Evolutionary conservation across 2,113 vertebrate genomes (phyloP), one percentile per base, ranked within the genome.

Genomic region (Fulmarus glacialis): DNA sequence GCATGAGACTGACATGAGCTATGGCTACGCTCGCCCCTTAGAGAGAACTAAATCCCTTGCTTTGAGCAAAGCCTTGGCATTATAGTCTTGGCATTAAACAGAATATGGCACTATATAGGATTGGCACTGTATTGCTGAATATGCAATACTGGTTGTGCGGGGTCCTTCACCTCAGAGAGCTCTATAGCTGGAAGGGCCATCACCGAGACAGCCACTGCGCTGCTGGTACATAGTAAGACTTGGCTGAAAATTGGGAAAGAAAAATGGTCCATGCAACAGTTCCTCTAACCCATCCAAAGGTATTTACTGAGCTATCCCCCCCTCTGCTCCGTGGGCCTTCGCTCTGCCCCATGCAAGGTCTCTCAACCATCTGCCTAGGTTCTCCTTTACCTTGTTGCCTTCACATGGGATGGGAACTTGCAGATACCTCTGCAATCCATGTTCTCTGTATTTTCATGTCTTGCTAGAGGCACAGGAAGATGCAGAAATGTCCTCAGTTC

Each of bases 1-100:
- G 50, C 29, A 3, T 20, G 66, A 73, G 70, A 16, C 58, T 68
- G 82, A 60, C 48, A 20, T 6, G 60, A 85, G 30, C 73, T 63
- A 26, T 20, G 36, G 36, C 78, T 72, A 10, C 0, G 0, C 21
- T 34, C 1, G 1, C 8, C 45, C 13, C 29, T 82, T 40, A 18
- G 52, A 71, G 70, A 89, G 38, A 73, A 9, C n/a, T 15, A 32
- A 91, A 68, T 14, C 23, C 36, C 29, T 42, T 71, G 29, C 43
- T 60, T 34, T 77, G 72, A 81, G 43, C 75, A 42, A 38, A 85
- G 67, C 50, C 58, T 77, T n/a, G n/a, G n/a, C n/a, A n/a, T n/a
- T 23, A 8, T 5, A 42, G 22, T 53, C 75, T 82, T 38, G 55
- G 47, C 72, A 53, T 55, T 42, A 42, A 55, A 58, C 19, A 86